phyloP scores from a whole-genome alignment of 2,888 invertebrate genomes.

The Agriopis aurantiaria region DNA sequence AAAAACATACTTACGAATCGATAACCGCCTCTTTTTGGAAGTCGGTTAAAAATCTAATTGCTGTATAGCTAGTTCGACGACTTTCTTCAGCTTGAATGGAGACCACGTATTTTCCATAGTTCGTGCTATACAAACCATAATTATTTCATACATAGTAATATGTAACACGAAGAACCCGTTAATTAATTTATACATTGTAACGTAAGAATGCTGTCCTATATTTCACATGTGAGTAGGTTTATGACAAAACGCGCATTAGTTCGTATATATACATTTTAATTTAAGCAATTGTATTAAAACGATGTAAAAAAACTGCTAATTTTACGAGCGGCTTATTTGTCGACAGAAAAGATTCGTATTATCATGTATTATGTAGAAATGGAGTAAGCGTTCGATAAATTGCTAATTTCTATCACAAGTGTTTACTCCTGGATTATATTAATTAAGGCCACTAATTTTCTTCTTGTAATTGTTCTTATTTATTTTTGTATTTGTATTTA shows the following conservation, averaged over 20 bases:
- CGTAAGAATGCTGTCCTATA: slow-evolving; percentile 39
- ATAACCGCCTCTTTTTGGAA: no score
- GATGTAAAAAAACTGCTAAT: slow-evolving; percentile 28
- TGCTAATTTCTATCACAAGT: neutral
- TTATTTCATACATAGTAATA: slow-evolving; percentile 9
- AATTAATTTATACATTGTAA: slow-evolving; percentile 31
- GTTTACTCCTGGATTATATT: no score
- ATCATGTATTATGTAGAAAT: slow-evolving; percentile 28
- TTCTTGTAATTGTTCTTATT: no score
- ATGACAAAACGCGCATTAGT: slow-evolving; percentile 37
- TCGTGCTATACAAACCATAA: slow-evolving; percentile 1
- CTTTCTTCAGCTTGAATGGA: no score
- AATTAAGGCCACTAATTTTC: no score
- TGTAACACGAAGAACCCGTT: neutral
- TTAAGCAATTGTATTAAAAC: no score
- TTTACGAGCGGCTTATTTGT: slow-evolving; percentile 30
- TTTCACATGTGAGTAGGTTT: slow-evolving; percentile 47
- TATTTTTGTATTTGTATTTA: no score
- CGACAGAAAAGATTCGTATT: slow-evolving; percentile 22
- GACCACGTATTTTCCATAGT: no score
- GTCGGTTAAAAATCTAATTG: no score
- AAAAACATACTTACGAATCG: no score
- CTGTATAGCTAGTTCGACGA: no score
- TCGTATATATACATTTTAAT: neutral
- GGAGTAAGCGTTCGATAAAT: slow-evolving; percentile 2